Percentiles rank a stretch among this genome's conserved stretches.
Conservation (phyloP, 1,140 invertebrate genomes). For the Brachionus paranguensis region DNA sequence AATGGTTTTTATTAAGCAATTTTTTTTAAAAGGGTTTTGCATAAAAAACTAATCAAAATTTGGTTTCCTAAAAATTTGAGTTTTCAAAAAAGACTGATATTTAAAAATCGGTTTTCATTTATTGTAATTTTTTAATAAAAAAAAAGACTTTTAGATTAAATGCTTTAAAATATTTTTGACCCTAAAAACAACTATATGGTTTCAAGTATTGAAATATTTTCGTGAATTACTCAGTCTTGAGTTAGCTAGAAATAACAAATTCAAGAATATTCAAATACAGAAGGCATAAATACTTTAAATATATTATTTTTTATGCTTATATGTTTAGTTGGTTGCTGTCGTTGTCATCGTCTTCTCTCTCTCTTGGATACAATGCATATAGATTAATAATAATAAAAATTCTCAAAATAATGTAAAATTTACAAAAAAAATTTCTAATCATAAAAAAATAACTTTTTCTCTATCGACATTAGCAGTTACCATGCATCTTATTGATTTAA, state of each 20-base stretch:
- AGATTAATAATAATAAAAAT: neutral
- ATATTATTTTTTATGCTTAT: neutral
- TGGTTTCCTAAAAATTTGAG: neutral
- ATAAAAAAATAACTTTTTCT: neutral
- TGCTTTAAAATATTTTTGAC: neutral
- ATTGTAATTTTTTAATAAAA: neutral
- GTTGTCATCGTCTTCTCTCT: constrained; percentile 25
- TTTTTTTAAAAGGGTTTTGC: too few species aligned
- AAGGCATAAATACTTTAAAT: neutral
- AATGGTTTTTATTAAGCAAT: too few species aligned
- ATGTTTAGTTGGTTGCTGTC: constrained; percentile 12
- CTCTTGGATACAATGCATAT: constrained; percentile 33
- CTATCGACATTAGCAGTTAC: neutral
- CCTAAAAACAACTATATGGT: neutral
- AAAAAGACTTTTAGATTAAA: neutral
- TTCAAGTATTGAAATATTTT: neutral
- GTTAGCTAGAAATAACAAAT: neutral
- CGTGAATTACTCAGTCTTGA: neutral
- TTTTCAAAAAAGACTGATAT: too few species aligned
- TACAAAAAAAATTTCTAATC: neutral
- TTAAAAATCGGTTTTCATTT: neutral
- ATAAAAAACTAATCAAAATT: too few species aligned
- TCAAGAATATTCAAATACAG: neutral
- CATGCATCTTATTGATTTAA: neutral
- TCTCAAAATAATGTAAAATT: neutral